phyloP scores from a whole-genome alignment of 1,140 invertebrate species.

The Sitophilus oryzae region DNA sequence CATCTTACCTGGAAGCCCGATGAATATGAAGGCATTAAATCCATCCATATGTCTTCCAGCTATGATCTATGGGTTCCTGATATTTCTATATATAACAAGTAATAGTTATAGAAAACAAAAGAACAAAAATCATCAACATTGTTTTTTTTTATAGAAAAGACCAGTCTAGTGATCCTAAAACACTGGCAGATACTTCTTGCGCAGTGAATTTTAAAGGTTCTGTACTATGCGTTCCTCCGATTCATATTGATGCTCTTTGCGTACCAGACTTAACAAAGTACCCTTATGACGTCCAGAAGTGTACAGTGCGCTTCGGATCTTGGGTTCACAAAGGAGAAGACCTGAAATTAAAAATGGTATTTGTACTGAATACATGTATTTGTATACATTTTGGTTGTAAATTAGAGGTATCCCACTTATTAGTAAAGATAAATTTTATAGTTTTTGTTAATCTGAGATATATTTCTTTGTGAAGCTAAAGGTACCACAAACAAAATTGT shows the following conservation, averaged over 20 bases:
- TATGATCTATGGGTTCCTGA: constrained; percentile 48
- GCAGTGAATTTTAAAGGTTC: constrained; percentile 41
- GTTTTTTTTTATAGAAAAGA: constrained; percentile 37
- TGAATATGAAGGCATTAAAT: constrained; percentile 43
- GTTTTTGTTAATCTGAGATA: too few relatives aligned
- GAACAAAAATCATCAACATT: neutral
- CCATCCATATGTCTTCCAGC: constrained; percentile 39
- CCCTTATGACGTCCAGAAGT: constrained; percentile 52
- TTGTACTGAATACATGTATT: too few relatives aligned
- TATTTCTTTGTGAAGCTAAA: too few relatives aligned
- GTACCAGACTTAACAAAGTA: constrained; percentile 45
- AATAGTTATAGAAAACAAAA: too few relatives aligned
- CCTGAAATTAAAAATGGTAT: constrained; percentile 46
- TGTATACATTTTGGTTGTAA: too few relatives aligned
- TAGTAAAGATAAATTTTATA: too few relatives aligned
- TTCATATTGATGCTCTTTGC: constrained; percentile 47
- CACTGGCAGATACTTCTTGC: constrained; percentile 39
- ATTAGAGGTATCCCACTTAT: too few relatives aligned
- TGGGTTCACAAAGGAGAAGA: constrained; percentile 58
- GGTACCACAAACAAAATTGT: too few relatives aligned
- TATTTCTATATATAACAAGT: constrained; percentile 49
- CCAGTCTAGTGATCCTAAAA: constrained; percentile 22
- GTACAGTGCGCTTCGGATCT: constrained; percentile 48
- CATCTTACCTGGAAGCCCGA: constrained; percentile 47
- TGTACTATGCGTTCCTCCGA: constrained; percentile 48